These are phyloP conservation scores for Cantharis flavilabris DNA, from an alignment of 2,888 invertebrate species.

Conservation along the genomic window DNA sequence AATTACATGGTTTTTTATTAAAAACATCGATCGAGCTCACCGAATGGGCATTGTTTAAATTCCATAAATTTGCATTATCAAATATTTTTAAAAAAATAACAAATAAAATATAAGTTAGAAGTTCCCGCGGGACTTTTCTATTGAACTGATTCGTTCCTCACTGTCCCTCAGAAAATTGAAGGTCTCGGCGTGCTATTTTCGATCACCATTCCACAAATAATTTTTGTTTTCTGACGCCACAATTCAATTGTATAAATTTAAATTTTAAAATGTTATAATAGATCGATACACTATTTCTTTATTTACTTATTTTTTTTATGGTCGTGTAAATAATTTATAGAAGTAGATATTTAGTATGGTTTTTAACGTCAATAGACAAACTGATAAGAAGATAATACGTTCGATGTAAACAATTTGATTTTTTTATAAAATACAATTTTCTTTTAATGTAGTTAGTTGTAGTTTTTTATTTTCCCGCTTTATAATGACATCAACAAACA, in stretches of 20 bases:
- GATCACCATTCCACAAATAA: constrained; percentile 36
- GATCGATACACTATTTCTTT: neutral
- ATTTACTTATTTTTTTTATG: neutral
- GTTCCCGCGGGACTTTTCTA: constrained; percentile 23
- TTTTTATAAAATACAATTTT: neutral
- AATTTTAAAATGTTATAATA: neutral
- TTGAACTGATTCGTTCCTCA: constrained; percentile 26
- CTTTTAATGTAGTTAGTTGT: neutral
- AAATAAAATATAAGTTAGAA: constrained; percentile 1
- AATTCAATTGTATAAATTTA: constrained; percentile 9
- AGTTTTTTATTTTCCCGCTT: constrained; percentile 22
- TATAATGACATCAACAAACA: constrained; percentile 15
- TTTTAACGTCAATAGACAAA: neutral
- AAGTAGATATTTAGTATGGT: neutral
- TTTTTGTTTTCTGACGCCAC: constrained; percentile 24
- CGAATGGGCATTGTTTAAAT: constrained; percentile 21
- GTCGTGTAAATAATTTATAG: neutral
- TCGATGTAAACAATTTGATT: neutral
- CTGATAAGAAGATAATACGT: neutral
- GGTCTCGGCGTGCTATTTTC: constrained; percentile 37
- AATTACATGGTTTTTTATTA: neutral
- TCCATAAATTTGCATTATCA: constrained; percentile 19
- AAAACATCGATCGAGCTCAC: constrained; percentile 13
- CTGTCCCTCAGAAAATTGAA: constrained; percentile 34
- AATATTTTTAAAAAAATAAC: neutral